Base-by-base conservation (phyloP, 1,140 invertebrate species). In the Lysiphlebus fabarum region DNA sequence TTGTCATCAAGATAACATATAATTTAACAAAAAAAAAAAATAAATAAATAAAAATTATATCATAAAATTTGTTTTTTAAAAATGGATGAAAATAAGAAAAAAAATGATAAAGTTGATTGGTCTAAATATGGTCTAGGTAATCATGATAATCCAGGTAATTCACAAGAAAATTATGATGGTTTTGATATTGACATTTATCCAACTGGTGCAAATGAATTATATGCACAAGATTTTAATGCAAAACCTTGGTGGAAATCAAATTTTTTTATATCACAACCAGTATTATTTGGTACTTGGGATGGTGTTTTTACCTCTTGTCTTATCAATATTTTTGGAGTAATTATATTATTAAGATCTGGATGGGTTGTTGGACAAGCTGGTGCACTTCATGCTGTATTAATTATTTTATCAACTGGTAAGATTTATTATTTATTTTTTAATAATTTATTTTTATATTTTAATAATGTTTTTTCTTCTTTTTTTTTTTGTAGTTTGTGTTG, bases 291-390 rank as follows among this genome's bases (percentile, higher is more conserved):
- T 11, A 95, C 94, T 3, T 97, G 95, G 94, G 95, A 98, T 83
- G 96, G 95, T 64, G 96, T 98, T 9, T 96, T 95, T 73, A 95
- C 93, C 59, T 90, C 89, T 41, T 94, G 92, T 70, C 85, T 98
- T 69, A 95, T 98, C 69, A 98, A 98, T 77, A 94, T 98, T 37
- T 95, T 98, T 82, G 94, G 95, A 67, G 94, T 98, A 2, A 96
- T 98, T 74, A 93, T 98, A 59, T 97, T 98, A 79, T 81, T 98
- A 36, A 82, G 95, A 70, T 94, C 94, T 64, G 95, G 96, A 59
- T 98, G 95, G 95, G 94, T 98, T 72, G 95, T 98, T 5, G 94
- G 90, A 37, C 91, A 97, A 82, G 94, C 94, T 63, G 96, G 96
- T 48, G 86, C 96, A 66, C 81, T 92, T 10, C 86, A 92, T 82